Percentiles rank a stretch among this genome's conserved stretches.
These are phyloP conservation scores for Scotopteryx bipunctaria DNA, from an alignment of 2,888 invertebrate species.

Conservation along the genomic window DNA sequence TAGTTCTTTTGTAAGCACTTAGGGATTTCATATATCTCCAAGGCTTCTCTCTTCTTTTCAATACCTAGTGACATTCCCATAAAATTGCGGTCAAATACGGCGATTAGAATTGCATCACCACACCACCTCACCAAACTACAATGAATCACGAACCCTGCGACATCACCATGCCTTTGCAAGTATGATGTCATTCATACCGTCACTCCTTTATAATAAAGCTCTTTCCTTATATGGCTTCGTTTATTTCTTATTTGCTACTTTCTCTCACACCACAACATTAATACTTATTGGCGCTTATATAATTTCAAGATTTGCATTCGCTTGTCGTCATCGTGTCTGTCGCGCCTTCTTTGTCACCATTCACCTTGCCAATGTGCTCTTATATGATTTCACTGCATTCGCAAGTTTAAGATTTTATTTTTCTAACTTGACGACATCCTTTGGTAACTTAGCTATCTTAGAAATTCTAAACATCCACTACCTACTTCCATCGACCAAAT, in stretches of 20 bases:
- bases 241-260: slow-evolving; percentile 22
- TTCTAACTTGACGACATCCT: too few species aligned
- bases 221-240: slow-evolving; percentile 16
- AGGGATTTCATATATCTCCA: too few species aligned
- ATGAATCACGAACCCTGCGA: slow-evolving; percentile 37
- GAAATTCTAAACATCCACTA: too few species aligned
- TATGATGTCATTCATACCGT: slow-evolving; percentile 53
- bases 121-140: slow-evolving; percentile 26
- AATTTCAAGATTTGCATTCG: slow-evolving; percentile 49
- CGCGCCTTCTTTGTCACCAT: too few species aligned
- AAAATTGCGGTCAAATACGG: slow-evolving; percentile 11
- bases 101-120: slow-evolving; percentile 43
- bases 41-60: too few species aligned
- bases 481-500: too few species aligned
- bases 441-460: too few species aligned
- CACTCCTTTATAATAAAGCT: slow-evolving; percentile 30
- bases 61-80: slow-evolving; percentile 23
- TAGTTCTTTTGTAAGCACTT: too few species aligned
- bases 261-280: slow-evolving; percentile 21
- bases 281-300: slow-evolving; percentile 18
- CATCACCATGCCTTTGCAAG: slow-evolving; percentile 32
- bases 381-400: slow-evolving; percentile 57
- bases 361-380: slow-evolving; percentile 46
- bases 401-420: too few species aligned
- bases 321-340: slow-evolving; percentile 40